Percentiles rank a stretch among this genome's conserved stretches.
Conservation (phyloP, 2,113 vertebrate genomes). For the Symphodus melops region DNA sequence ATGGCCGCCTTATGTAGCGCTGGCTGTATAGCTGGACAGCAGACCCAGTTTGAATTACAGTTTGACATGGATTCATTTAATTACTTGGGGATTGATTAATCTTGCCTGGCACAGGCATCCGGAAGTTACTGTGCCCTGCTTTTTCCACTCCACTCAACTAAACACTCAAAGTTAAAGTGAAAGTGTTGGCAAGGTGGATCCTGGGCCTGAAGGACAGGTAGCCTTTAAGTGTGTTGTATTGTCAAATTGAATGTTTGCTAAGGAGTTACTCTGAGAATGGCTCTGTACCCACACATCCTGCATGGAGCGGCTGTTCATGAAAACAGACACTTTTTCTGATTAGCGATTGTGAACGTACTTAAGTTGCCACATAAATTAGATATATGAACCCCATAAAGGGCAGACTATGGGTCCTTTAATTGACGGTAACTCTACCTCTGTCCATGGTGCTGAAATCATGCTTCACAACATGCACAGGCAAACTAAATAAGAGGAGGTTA, state of each 20-base stretch:
- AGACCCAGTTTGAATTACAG: conserved; percentile 48
- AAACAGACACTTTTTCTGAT: too few species aligned
- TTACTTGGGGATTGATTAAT: conserved; percentile 59
- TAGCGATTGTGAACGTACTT: too few species aligned
- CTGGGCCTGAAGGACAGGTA: conserved; percentile 8
- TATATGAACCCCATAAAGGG: too few species aligned
- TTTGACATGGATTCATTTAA: conserved; percentile 68
- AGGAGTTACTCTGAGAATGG: too few species aligned
- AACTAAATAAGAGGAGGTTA: too few species aligned
- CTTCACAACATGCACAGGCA: too few species aligned
- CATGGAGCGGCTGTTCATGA: too few species aligned
- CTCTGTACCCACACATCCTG: too few species aligned
- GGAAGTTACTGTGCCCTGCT: conserved; percentile 43
- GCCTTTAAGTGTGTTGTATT: neutral
- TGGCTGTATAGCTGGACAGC: conserved; percentile 42
- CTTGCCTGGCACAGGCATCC: conserved; percentile 30
- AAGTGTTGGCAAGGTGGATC: conserved; percentile 30
- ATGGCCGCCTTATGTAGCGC: conserved; percentile 42
- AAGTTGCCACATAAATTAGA: too few species aligned
- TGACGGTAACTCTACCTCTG: too few species aligned
- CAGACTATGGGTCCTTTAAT: too few species aligned
- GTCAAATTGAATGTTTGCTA: neutral
- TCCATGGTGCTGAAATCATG: too few species aligned
- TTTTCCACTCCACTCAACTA: conserved; percentile 45
- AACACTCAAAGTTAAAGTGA: conserved; percentile 54